Conservation (phyloP, 2,888 invertebrate species). For the Furcula furcula region DNA sequence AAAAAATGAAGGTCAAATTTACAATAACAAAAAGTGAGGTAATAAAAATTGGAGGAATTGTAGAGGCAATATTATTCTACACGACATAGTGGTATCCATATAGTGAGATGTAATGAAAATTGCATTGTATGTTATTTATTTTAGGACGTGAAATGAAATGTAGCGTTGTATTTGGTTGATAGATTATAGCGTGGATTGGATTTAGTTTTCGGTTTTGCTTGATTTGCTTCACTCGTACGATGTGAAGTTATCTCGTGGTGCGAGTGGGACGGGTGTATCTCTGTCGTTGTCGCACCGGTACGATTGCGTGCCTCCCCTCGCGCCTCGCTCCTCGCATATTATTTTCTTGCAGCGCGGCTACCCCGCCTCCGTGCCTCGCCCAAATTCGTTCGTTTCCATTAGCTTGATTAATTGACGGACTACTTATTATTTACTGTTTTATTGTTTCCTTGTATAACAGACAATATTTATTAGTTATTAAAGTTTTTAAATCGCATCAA, state of each 20-base stretch:
- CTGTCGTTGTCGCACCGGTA: constrained; percentile 37
- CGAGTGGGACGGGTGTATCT: constrained; percentile 29
- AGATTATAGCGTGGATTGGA: background rate
- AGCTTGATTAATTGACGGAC: constrained; percentile 9
- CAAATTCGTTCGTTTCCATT: constrained; percentile 60
- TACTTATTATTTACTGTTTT: too few species aligned
- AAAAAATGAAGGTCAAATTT: constrained; percentile 49
- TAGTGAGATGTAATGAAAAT: background rate
- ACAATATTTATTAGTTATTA: too few species aligned
- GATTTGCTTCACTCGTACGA: constrained; percentile 43
- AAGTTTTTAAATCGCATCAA: too few species aligned
- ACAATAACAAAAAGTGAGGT: constrained; percentile 46
- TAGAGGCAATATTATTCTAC: constrained; percentile 53
- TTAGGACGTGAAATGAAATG: too few species aligned
- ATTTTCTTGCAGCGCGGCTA: constrained; percentile 63
- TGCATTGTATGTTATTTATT: background rate
- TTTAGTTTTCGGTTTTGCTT: background rate
- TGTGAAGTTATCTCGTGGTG: constrained; percentile 52
- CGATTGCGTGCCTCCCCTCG: constrained; percentile 32
- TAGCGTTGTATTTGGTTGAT: too few species aligned
- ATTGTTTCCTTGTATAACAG: too few species aligned
- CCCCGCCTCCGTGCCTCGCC: constrained; percentile 72
- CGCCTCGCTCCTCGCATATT: constrained; percentile 51
- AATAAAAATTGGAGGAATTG: constrained; percentile 56
- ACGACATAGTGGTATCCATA: background rate